phyloP scores from a whole-genome alignment of 2,113 vertebrate species.

The Salvelinus namaycush region DNA sequence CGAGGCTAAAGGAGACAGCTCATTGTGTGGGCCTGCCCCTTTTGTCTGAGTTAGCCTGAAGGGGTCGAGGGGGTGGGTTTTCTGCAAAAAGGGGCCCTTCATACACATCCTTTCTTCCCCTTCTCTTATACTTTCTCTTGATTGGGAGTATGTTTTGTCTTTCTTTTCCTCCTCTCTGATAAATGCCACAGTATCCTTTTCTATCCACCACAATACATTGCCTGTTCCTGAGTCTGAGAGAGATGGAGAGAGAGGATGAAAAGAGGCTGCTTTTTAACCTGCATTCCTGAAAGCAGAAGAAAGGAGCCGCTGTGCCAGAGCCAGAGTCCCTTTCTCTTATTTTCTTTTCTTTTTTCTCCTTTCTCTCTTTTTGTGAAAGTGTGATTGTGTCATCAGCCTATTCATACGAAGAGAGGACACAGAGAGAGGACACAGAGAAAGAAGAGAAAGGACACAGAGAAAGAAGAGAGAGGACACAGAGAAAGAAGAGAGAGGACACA shows the following conservation, averaged over 20 bases:
- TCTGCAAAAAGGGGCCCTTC: slow-evolving; percentile 66
- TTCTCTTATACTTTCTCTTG: slow-evolving; percentile 79
- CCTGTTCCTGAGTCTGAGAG: slow-evolving; percentile 67
- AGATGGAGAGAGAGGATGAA: slow-evolving; percentile 39
- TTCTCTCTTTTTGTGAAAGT: slow-evolving; percentile 61
- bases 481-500: no score
- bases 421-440: not conserved
- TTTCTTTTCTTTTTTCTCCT: slow-evolving; percentile 50
- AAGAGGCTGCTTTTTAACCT: slow-evolving; percentile 75
- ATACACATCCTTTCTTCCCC: slow-evolving; percentile 75
- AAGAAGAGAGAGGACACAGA: no score
- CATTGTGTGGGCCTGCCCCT: slow-evolving; percentile 27
- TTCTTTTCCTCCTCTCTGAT: slow-evolving; percentile 64
- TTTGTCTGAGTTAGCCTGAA: slow-evolving; percentile 49
- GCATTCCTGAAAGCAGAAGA: slow-evolving; percentile 68
- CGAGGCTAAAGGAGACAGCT: not conserved
- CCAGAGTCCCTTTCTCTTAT: slow-evolving; percentile 47
- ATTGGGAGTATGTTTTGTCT: slow-evolving; percentile 78
- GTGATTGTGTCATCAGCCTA: slow-evolving; percentile 67
- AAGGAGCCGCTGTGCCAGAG: slow-evolving; percentile 52
- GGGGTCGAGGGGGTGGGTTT: slow-evolving; percentile 51
- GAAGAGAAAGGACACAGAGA: no score
- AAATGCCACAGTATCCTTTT: slow-evolving; percentile 81
- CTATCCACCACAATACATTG: slow-evolving; percentile 71
- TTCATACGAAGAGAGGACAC: slow-evolving; percentile 57